Evolutionary conservation across 1,140 invertebrate genomes (phyloP).

Genomic region (Anadara kagoshimensis): DNA sequence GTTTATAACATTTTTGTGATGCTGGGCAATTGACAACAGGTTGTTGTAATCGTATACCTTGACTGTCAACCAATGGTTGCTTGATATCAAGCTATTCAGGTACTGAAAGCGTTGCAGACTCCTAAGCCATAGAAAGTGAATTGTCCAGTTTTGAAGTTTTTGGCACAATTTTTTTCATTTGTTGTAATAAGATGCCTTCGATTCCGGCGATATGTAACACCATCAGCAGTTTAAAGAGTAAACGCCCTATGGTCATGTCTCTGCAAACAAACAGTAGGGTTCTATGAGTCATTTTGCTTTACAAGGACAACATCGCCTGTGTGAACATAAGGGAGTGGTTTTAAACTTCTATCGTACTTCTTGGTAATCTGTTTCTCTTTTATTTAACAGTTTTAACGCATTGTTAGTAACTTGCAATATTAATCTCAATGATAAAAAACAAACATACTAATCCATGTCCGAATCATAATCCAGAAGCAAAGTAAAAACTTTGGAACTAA

Average conservation of each 20-base stretch:
- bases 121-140: background rate
- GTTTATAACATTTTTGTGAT: background rate
- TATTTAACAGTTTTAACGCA: background rate
- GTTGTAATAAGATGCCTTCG: constrained; percentile 17
- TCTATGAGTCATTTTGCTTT: no score
- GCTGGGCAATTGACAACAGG: background rate
- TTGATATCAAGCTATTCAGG: background rate
- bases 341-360: constrained; percentile 1
- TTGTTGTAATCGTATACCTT: background rate
- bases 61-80: background rate
- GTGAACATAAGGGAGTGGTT: no score
- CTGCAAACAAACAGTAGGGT: no score
- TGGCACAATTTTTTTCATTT: background rate
- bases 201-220: constrained; percentile 21
- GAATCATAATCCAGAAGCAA: no score
- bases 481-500: no score
- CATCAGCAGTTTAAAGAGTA: constrained; percentile 2
- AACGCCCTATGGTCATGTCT: background rate
- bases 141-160: background rate
- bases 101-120: no score
- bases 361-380: background rate
- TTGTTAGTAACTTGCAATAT: background rate
- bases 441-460: no score
- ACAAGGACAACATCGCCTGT: no score
- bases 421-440: no score